These are phyloP conservation scores for Sinocyclocheilus maitianheensis DNA, from an alignment of 2,113 vertebrate genomes.

Conservation along the genomic window DNA sequence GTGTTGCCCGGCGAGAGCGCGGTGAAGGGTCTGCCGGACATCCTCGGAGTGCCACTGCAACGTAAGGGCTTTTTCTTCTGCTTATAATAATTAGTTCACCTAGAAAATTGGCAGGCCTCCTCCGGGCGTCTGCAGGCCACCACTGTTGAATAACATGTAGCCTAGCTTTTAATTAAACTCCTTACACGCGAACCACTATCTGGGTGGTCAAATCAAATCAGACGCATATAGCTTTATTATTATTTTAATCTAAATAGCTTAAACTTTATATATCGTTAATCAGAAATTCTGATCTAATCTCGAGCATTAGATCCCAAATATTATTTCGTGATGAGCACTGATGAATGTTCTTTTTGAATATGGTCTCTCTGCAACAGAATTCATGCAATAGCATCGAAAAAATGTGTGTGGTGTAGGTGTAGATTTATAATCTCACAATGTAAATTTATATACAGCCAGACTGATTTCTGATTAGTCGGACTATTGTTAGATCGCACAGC, in stretches of 20 bases:
- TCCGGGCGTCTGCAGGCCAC: conserved; percentile 61
- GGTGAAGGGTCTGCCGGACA: conserved; percentile 95
- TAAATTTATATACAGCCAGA: not conserved
- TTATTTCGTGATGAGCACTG: not conserved
- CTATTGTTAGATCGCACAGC: not conserved
- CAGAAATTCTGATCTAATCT: not conserved
- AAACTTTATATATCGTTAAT: not conserved
- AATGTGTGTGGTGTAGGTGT: not conserved
- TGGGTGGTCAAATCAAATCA: not conserved
- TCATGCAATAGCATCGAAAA: not conserved
- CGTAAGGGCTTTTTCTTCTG: conserved; percentile 82
- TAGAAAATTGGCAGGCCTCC: conserved; percentile 57
- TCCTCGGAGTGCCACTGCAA: conserved; percentile 96
- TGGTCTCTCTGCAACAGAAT: not conserved
- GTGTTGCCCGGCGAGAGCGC: conserved; percentile 89
- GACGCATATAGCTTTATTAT: not conserved
- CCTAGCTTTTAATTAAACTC: conserved; percentile 47
- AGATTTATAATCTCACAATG: not conserved
- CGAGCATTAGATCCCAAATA: not conserved
- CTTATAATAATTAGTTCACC: conserved; percentile 63
- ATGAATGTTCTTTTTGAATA: not conserved
- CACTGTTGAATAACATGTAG: conserved; percentile 35
- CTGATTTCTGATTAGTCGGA: not conserved
- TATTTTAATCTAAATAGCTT: not conserved
- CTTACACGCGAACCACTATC: not conserved